phyloP scores from a whole-genome alignment of 1,140 invertebrate species.

The Phenacoccus solenopsis region DNA sequence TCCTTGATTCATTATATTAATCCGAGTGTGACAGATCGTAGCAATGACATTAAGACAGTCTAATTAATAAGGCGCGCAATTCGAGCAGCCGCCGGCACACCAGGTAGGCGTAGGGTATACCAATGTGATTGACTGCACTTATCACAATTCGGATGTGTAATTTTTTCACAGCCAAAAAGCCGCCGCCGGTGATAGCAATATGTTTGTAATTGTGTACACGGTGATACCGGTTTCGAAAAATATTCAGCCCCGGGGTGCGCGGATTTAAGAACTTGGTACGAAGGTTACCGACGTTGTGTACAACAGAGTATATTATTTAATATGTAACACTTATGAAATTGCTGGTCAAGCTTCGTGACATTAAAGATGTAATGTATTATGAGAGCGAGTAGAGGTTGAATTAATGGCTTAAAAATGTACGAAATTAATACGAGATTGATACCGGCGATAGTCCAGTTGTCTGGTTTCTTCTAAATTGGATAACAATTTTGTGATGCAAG shows the following conservation, averaged over 20 bases:
- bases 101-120: not conserved
- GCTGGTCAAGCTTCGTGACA: constrained; percentile 12
- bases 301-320: not conserved
- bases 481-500: not conserved
- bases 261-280: not conserved
- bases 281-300: not conserved
- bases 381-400: not conserved
- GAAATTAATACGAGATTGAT: not conserved
- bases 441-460: not conserved
- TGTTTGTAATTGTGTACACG: not conserved
- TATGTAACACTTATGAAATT: constrained; percentile 18
- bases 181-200: not conserved
- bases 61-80: not conserved
- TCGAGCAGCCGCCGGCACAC: not conserved
- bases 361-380: not conserved
- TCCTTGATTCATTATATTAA: not conserved
- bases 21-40: not conserved
- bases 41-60: not conserved
- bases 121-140: not conserved
- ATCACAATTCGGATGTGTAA: not conserved
- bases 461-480: not conserved
- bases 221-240: not conserved
- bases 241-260: not conserved
- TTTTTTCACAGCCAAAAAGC: not conserved
- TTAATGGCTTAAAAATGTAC: constrained; percentile 1